These are phyloP conservation scores for Congeria kusceri DNA, from an alignment of 2,888 invertebrate genomes.

Conservation along the genomic window DNA sequence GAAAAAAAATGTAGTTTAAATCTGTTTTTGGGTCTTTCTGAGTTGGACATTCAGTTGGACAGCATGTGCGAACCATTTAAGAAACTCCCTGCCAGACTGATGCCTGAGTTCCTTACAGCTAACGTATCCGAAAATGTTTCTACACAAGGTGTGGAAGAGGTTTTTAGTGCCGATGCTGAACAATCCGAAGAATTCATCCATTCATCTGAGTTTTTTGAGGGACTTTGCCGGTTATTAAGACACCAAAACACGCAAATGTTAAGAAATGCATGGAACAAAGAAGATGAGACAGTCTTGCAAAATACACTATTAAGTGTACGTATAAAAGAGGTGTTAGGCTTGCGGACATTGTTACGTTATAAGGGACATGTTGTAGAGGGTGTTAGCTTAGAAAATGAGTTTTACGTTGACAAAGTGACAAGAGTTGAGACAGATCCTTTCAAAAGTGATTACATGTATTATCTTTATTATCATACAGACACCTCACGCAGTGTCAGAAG, in stretches of 20 bases:
- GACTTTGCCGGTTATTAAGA: conserved; percentile 33
- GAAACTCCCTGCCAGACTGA: conserved; percentile 16
- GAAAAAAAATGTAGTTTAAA: conserved; percentile 26
- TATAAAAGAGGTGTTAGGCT: conserved; percentile 19
- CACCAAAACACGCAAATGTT: neutral
- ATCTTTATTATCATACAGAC: no score
- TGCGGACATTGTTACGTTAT: conserved; percentile 16
- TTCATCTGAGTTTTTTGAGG: conserved; percentile 29
- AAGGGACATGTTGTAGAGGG: conserved; percentile 13
- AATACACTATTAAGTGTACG: conserved; percentile 6
- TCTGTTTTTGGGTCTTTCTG: conserved; percentile 40
- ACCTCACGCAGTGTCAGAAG: no score
- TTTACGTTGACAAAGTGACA: neutral
- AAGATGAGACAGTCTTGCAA: neutral
- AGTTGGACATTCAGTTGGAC: conserved; percentile 19
- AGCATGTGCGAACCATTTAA: conserved; percentile 12
- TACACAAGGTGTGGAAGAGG: conserved; percentile 4
- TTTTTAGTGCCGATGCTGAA: conserved; percentile 6
- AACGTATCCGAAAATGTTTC: conserved; percentile 20
- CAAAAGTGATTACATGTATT: no score
- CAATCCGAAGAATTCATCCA: conserved; percentile 17
- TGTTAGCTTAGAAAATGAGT: neutral
- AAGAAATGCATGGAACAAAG: neutral
- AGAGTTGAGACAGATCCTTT: no score
- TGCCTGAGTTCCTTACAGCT: conserved; percentile 28